Conservation (phyloP, 2,888 invertebrate species). For the Rhimphoctona megacephalus region DNA sequence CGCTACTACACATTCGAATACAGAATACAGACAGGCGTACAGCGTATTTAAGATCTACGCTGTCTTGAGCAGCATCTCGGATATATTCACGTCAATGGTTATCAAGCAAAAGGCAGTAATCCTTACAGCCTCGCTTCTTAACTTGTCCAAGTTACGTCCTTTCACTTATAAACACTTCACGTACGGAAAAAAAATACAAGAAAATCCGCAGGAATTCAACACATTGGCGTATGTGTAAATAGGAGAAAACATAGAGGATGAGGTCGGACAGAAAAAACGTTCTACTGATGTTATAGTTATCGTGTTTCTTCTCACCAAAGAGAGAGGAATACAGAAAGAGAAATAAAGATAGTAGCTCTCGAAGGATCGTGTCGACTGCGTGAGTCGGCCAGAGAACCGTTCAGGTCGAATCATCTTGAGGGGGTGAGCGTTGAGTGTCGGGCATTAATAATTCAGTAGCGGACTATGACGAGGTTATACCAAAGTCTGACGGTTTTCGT, state of each 20-base stretch:
- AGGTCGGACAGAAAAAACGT: conserved; percentile 72
- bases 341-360: not conserved
- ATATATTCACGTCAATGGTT: not conserved
- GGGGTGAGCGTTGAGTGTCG: conserved; percentile 78
- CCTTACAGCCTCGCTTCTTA: not conserved
- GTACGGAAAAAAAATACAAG: not conserved
- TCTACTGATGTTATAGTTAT: conserved; percentile 35
- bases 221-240: conserved; percentile 63
- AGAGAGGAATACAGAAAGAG: conserved; percentile 22
- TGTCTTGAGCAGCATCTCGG: conserved; percentile 26
- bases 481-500: conserved; percentile 71
- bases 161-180: not conserved
- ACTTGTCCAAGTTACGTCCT: conserved; percentile 1
- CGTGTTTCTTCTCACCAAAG: conserved; percentile 45
- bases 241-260: conserved; percentile 67
- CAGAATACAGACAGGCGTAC: conserved; percentile 8
- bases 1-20: conserved; percentile 20
- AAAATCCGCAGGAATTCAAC: conserved; percentile 58
- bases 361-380: conserved; percentile 46
- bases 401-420: conserved; percentile 66
- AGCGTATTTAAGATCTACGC: conserved; percentile 22
- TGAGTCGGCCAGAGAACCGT: conserved; percentile 26
- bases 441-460: conserved; percentile 84
- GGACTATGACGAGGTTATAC: conserved; percentile 83
- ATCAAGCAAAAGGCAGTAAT: not conserved